Conservation (phyloP, 1,140 invertebrate species). For the Trachymyrmex cornetzi region DNA sequence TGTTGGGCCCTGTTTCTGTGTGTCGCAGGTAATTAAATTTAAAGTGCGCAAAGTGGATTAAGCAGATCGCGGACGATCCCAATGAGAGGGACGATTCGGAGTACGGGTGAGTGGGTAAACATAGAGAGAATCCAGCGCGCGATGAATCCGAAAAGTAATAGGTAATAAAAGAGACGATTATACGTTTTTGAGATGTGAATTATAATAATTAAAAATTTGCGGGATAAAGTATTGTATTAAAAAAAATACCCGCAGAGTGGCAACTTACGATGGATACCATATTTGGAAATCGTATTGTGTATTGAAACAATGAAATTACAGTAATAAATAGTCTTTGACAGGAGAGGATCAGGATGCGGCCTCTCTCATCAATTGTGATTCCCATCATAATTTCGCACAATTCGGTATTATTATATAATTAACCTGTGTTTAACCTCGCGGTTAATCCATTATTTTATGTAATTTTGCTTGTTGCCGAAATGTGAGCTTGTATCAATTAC, state of each 20-base stretch:
- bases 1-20: conserved; percentile 75
- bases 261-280: not conserved
- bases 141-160: not conserved
- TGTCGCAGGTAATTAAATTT: conserved; percentile 77
- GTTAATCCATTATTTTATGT: not conserved
- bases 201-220: conserved; percentile 17
- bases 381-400: conserved; percentile 4
- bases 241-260: not conserved
- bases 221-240: not conserved
- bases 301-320: conserved; percentile 32
- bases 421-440: conserved; percentile 20
- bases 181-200: not conserved
- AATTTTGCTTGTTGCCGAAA: not conserved
- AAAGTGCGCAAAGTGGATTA: conserved; percentile 46
- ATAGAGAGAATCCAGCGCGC: not conserved
- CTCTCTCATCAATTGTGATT: not conserved
- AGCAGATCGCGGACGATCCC: not conserved
- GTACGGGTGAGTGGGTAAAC: not conserved
- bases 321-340: conserved; percentile 37
- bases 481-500: not conserved
- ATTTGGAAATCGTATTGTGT: not conserved
- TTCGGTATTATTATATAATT: conserved; percentile 57
- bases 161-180: not conserved
- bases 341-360: not conserved
- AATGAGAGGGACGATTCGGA: conserved; percentile 11